These are phyloP conservation scores for Seira ritae DNA, from an alignment of 2,888 invertebrate species.

Conservation along the genomic window DNA sequence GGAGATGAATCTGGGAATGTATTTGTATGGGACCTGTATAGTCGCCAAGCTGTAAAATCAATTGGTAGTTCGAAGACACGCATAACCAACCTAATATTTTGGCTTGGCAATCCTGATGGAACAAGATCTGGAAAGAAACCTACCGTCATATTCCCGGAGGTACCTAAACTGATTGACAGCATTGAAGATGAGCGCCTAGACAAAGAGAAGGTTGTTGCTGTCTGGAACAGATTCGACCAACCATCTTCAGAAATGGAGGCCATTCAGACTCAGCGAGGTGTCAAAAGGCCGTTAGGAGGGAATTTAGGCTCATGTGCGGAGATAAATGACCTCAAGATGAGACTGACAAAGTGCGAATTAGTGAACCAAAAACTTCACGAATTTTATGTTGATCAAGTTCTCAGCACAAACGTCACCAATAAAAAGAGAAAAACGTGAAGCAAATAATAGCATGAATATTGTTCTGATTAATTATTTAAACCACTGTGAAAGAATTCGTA, in stretches of 20 bases:
- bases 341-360: constrained; percentile 66
- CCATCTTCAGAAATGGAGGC: constrained; percentile 43
- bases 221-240: constrained; percentile 65
- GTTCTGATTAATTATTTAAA: background rate
- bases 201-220: constrained; percentile 74
- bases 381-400: constrained; percentile 69
- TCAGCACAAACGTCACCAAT: constrained; percentile 32
- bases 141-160: constrained; percentile 76
- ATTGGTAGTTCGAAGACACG: constrained; percentile 81
- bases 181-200: constrained; percentile 79
- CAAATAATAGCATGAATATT: background rate
- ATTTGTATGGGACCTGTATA: constrained; percentile 88
- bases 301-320: constrained; percentile 57
- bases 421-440: constrained; percentile 54
- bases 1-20: constrained; percentile 86
- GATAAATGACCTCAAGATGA: constrained; percentile 68
- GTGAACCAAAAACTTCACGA: constrained; percentile 70
- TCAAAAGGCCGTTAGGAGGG: constrained; percentile 46
- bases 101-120: constrained; percentile 79
- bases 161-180: constrained; percentile 81
- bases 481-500: constrained; percentile 48
- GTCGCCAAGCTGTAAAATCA: constrained; percentile 84
- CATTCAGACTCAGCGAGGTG: constrained; percentile 28
- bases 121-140: constrained; percentile 73
- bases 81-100: constrained; percentile 84